These are phyloP conservation scores for Esox masquinongy DNA, from an alignment of 2,797 vertebrate genomes.

Conservation along the genomic window DNA sequence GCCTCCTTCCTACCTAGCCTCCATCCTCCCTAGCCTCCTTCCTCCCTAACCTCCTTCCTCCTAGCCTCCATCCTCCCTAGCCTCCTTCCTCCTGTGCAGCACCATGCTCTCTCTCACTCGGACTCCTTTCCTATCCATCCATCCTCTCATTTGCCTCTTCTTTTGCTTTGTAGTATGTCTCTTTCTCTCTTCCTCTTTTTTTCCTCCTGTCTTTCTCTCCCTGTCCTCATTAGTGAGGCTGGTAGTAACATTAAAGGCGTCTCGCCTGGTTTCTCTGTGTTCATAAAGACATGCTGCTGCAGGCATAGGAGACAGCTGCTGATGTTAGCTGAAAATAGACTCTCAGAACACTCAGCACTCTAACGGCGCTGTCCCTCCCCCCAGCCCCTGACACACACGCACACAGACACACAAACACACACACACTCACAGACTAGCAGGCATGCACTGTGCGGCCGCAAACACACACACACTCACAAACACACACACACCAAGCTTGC, in stretches of 20 bases:
- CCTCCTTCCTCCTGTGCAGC: too few relatives aligned
- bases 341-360: constrained; percentile 41
- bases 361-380: neutral
- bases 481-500: constrained; percentile 4
- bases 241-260: constrained; percentile 81
- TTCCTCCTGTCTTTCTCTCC: constrained; percentile 9
- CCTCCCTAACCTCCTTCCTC: too few relatives aligned
- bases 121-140: neutral
- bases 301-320: constrained; percentile 87
- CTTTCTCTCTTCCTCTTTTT: neutral
- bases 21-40: neutral
- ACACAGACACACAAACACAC: constrained; percentile 18
- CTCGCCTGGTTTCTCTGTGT: constrained; percentile 79
- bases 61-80: too few relatives aligned
- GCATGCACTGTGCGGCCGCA: neutral
- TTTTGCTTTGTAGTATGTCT: neutral
- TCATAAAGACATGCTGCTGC: constrained; percentile 81
- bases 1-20: too few relatives aligned
- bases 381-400: neutral
- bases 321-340: constrained; percentile 92
- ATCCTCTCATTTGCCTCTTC: neutral
- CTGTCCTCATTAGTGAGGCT: constrained; percentile 80
- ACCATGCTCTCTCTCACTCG: neutral
- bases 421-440: neutral
- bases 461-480: constrained; percentile 6